Evolutionary conservation across 1,140 invertebrate genomes (phyloP).

Genomic region (Orius laevigatus): DNA sequence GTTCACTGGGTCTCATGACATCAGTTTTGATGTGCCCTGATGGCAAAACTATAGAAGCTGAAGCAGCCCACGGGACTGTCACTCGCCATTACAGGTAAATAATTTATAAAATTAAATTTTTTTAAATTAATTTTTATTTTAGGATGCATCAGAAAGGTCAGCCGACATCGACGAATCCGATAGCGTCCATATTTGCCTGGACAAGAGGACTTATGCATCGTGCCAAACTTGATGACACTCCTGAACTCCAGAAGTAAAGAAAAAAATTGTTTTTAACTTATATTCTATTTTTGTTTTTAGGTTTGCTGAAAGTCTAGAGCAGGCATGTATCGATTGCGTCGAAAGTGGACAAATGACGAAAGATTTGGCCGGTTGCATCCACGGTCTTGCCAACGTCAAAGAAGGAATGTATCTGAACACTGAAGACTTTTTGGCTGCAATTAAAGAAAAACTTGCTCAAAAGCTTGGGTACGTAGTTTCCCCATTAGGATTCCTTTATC

Average conservation of each 20-base stretch:
- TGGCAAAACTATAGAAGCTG: slow-evolving; percentile 77
- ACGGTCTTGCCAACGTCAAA: slow-evolving; percentile 57
- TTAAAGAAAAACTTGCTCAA: slow-evolving; percentile 55
- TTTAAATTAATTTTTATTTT: slow-evolving; percentile 7
- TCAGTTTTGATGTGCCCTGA: slow-evolving; percentile 83
- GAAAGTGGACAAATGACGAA: slow-evolving; percentile 83
- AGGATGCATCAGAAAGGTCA: slow-evolving; percentile 60
- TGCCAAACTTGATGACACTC: slow-evolving; percentile 63
- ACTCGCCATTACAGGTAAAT: slow-evolving; percentile 68
- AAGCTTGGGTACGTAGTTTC: slow-evolving; percentile 27
- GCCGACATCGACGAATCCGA: slow-evolving; percentile 76
- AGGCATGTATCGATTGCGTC: slow-evolving; percentile 70
- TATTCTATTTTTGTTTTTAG: slow-evolving; percentile 22
- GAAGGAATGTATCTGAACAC: slow-evolving; percentile 69
- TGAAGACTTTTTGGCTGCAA: slow-evolving; percentile 68
- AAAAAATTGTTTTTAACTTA: slow-evolving; percentile 6
- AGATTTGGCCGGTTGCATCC: slow-evolving; percentile 76
- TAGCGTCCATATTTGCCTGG: slow-evolving; percentile 88
- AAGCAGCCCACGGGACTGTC: slow-evolving; percentile 84
- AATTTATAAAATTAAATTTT: background rate
- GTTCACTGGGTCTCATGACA: slow-evolving; percentile 82
- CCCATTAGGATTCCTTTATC: too few species aligned
- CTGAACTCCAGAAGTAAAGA: slow-evolving; percentile 40
- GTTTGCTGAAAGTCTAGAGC: slow-evolving; percentile 39
- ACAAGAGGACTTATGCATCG: slow-evolving; percentile 68